Conservation (phyloP, 2,888 invertebrate genomes). For the Oxytorus armatus region DNA sequence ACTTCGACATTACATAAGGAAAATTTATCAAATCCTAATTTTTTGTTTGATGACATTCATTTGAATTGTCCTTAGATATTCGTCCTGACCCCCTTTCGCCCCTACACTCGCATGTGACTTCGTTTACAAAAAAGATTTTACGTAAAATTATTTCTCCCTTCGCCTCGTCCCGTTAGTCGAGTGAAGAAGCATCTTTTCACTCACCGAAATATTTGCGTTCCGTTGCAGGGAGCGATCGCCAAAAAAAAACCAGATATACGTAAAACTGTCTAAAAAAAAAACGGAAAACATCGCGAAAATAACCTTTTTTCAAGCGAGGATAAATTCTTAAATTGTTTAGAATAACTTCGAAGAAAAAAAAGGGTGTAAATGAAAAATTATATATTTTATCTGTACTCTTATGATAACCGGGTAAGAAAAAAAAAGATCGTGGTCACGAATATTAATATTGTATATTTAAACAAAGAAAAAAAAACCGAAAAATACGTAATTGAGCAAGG, state of each 20-base stretch:
- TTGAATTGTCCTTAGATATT: no score
- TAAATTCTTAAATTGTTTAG: conserved; percentile 63
- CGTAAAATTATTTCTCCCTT: no score
- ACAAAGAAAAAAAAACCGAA: conserved; percentile 68
- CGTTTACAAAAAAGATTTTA: no score
- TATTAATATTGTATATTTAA: conserved; percentile 46
- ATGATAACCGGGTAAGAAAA: conserved; percentile 75
- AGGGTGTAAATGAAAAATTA: conserved; percentile 74
- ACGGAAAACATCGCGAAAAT: conserved; percentile 63
- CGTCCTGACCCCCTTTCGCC: no score
- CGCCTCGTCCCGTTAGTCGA: no score
- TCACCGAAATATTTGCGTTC: conserved; percentile 15
- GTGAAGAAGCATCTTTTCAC: no score
- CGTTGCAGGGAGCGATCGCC: conserved; percentile 74
- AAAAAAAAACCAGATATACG: conserved; percentile 71
- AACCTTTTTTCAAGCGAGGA: conserved; percentile 61
- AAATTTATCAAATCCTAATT: no score
- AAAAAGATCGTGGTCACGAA: conserved; percentile 32
- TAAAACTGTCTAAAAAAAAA: conserved; percentile 63
- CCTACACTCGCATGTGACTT: no score
- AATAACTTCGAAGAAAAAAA: conserved; percentile 62
- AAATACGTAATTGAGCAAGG: conserved; percentile 74
- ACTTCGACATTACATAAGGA: no score
- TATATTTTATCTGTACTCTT: conserved; percentile 83
- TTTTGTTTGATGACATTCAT: no score